Base-by-base conservation (phyloP, 2,888 invertebrate genomes). In the Danaus chrysippus region DNA sequence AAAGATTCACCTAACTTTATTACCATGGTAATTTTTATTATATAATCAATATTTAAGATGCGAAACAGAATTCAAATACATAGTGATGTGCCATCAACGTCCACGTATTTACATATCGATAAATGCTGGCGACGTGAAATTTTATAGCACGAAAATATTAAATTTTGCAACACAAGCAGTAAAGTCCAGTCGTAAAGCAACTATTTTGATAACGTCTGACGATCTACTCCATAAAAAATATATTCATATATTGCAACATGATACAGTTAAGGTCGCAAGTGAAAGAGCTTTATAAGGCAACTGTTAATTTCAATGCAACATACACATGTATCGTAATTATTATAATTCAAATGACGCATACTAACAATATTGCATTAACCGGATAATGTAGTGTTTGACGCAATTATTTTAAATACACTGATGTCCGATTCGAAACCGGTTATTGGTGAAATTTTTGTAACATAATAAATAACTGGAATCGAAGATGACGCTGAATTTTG, bases 101-200 rank as follows among this genome's bases (percentile, higher is more conserved):
- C 10, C 17, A 10, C 17, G 49, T 17, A 49, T 49, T 49, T 17
- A 17, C 15, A 49, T 49, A 49, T 49, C 49, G 10, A 49, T 49
- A 49, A 49, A 34, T 34, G 23, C 23, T 34, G 23, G 23, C 23
- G 23, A 34, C 44, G 15, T 46, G 19, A 54, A 49, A 53, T 56
- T 58, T 62, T 58, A 58, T 23, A 43, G 58, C 58, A 55, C 19
- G 54, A 62, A 58, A 58, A 59, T 44, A 59, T 52, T 53, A 53
- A 58, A 77, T 83, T 83, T 83, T 75, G 81, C 81, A 84, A 84
- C 73, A 70, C 70, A 76, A 70, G 73, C 76, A 77, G 79, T 86
- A 84, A 86, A 86, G 76, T 78, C 64, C 69, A 77, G 77, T 82
- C 83, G 82, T 83, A 84, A 86, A 83, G 78, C 73, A 76, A 81